Evolutionary conservation across 2,888 invertebrate species (phyloP), one percentile per base, ranked within the genome.

Genomic region (Electrophaes corylata): DNA sequence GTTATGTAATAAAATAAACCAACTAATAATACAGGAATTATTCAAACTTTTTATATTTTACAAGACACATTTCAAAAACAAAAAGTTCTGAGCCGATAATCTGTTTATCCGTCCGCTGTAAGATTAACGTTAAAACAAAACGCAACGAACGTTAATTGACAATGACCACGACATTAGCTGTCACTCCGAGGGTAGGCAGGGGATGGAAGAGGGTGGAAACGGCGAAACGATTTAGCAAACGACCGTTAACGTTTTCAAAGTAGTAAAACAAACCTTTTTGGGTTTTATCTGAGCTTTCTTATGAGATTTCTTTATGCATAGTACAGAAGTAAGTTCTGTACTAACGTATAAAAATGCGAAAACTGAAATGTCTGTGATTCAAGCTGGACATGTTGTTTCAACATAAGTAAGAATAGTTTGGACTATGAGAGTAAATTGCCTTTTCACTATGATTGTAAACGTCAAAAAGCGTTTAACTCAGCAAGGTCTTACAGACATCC

Each of bases 121-220:
- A 39, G n/a, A 26, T 26, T 3, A 35, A 4, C 40, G 41, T 18
- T 20, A 8, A 54, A 46, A 18, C 29, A 50, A 46, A 50, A 29
- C 3, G 18, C 3, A 23, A 50, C 37, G 18, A 40, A 18, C 40
- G 53, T 57, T 62, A 58, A 63, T 63, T 62, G 61, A 41, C 61
- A 60, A 63, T 66, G 61, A 60, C 57, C 59, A 43, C 59, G 48
- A 55, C 53, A 59, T 61, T 61, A 53, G 57, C 63, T 56, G 63
- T 61, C 63, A 63, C 57, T 59, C 59, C 12, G 47, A 12, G 43
- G 52, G 20, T 23, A 37, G 52, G 26, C 35, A 39, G 40, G 63
- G 55, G 57, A 33, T 35, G 56, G 50, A 60, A 57, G 46, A 19
- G 52, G 47, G 51, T 40, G 53, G 39, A 23, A 45, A 53, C 29